Evolutionary conservation across 1,140 invertebrate species (phyloP).

Genomic region (Agraylea sexmaculata): DNA sequence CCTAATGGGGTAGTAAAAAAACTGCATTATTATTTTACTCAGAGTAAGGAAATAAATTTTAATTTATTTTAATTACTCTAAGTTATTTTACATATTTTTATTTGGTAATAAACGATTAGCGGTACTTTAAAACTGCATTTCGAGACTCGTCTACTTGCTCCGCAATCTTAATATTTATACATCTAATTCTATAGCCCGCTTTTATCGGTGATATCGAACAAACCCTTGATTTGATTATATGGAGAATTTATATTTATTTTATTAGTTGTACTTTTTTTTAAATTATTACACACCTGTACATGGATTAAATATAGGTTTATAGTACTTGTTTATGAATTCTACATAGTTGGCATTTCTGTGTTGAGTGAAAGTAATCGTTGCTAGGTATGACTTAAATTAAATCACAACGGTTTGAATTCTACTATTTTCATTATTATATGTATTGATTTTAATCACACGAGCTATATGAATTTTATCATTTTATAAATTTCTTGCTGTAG

Average conservation of each 20-base stretch:
- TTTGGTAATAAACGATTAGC: no score
- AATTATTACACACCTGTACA: not conserved
- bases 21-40: no score
- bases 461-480: not conserved
- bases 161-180: not conserved
- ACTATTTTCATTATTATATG: not conserved
- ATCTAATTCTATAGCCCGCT: not conserved
- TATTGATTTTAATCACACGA: not conserved
- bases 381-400: not conserved
- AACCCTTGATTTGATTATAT: not conserved
- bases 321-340: constrained; percentile 6
- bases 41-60: no score
- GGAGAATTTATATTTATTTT: not conserved
- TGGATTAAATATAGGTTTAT: not conserved
- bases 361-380: not conserved
- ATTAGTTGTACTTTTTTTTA: not conserved
- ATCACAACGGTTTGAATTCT: not conserved
- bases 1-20: no score
- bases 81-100: no score
- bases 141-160: not conserved
- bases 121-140: no score
- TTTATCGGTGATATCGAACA: no score
- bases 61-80: no score
- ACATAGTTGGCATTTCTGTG: constrained; percentile 2
- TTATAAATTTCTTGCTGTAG: not conserved